Evolutionary conservation across 2,888 invertebrate species (phyloP).

Genomic region (Pilophorus perplexus): DNA sequence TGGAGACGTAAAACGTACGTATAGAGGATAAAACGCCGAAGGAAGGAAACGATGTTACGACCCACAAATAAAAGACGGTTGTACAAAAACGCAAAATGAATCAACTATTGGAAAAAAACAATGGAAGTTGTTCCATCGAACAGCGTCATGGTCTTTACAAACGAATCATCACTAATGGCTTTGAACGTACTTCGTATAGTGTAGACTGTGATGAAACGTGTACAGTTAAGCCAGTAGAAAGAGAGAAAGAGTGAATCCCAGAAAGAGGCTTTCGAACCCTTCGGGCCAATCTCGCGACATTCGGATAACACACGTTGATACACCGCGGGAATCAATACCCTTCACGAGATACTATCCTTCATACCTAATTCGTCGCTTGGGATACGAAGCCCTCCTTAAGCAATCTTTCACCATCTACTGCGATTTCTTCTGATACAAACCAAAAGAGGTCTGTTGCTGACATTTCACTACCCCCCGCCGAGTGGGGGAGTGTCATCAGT

Average conservation of each 20-base stretch:
- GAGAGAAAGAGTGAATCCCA: not conserved
- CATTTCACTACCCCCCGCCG: conserved; percentile 21
- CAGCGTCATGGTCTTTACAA: too few species aligned
- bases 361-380: conserved; percentile 44
- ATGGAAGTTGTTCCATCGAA: too few species aligned
- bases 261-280: conserved; percentile 1
- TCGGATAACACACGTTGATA: conserved; percentile 37
- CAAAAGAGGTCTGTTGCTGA: conserved; percentile 34
- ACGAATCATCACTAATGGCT: too few species aligned
- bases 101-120: too few species aligned
- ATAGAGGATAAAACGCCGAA: too few species aligned
- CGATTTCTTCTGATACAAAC: conserved; percentile 28
- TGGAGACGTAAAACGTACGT: too few species aligned
- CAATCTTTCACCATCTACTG: conserved; percentile 33
- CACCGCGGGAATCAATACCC: conserved; percentile 37
- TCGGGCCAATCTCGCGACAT: conserved; percentile 15
- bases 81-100: too few species aligned
- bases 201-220: too few species aligned
- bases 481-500: conserved; percentile 41
- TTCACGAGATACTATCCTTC: conserved; percentile 36
- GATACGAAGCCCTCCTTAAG: conserved; percentile 22
- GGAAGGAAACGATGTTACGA: too few species aligned
- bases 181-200: too few species aligned
- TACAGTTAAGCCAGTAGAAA: too few species aligned
- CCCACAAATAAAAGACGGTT: too few species aligned